Conservation (phyloP, 2,113 vertebrate species). For the Rhea americana region DNA sequence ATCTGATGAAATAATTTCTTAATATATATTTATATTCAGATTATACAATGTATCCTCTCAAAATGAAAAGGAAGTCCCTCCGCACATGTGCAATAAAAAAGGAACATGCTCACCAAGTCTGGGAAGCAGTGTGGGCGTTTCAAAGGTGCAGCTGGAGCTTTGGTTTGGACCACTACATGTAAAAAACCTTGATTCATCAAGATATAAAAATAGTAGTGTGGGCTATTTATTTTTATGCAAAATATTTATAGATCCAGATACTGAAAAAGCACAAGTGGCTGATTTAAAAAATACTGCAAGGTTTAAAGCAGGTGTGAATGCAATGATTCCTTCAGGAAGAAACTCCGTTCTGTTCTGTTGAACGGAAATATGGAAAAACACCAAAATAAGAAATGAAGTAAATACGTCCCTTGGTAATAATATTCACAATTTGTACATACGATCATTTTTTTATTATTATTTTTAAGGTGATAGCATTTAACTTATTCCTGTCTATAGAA, state of each 20-base stretch:
- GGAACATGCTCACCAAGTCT: background rate
- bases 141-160: background rate
- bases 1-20: background rate
- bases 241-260: background rate
- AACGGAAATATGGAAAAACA: background rate
- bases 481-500: background rate
- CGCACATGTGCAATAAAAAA: background rate
- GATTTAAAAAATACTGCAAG: background rate
- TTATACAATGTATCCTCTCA: background rate
- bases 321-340: background rate
- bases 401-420: background rate
- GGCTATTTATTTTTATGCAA: background rate
- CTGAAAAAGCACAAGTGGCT: background rate
- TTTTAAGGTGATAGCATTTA: background rate
- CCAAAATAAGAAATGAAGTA: background rate
- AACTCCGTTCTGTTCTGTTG: background rate
- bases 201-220: background rate
- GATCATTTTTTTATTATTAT: background rate
- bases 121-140: background rate
- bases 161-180: background rate
- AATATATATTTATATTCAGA: background rate
- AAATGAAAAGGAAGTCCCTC: background rate
- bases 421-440: fast-evolving
- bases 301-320: background rate
- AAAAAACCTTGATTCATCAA: background rate